Base-by-base conservation (phyloP, 2,797 vertebrate genomes). In the Loris lydekkerianus region DNA sequence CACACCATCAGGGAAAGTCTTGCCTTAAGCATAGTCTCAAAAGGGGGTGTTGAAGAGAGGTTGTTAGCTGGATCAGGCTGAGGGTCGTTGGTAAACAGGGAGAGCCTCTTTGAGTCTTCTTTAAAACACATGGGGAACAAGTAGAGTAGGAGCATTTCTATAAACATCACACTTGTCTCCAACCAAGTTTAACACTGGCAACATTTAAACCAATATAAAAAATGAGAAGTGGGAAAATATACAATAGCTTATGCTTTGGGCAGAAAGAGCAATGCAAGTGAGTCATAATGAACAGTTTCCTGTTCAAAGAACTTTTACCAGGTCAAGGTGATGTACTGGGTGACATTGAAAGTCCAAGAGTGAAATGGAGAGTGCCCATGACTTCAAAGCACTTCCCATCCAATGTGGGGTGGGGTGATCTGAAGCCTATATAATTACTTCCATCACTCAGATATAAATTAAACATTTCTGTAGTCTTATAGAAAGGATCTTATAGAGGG, bases 401-500 rank as follows among this genome's bases (percentile, higher is more conserved):
- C 73, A 61, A 60, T 13, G 27, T 5, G 31, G 34, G 34, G 34
- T 84, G 17, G 14, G 34, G 58, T 61, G 67, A 63, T 81, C 84
- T 87, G 6, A 94, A 49, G 10, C 14, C 10, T 25, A 21, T 37
- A 14, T n/a, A 61, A 21, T 85, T 81, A 63, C 3, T 91, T 21
- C 8, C 75, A 53, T 83, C 75, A 34, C 27, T 75, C 34, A 91
- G 29, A 85, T 85, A 49, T 73, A 83, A 85, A 73, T 23, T 86
- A 84, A 95, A 92, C 65, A 43, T 27, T 88, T 86, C 70, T 63
- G 37, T 27, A 67, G 15, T 21, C 75, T 40, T 40, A 40, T 40
- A 40, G 40, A 40, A 40, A 40, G 40, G 40, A 40, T 40, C 5
- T 40, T 40, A 40, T 14, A 93, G 10, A 80, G 43, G 49, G 25